Base-by-base conservation (phyloP, 2,797 vertebrate species). In the Pterois miles region DNA sequence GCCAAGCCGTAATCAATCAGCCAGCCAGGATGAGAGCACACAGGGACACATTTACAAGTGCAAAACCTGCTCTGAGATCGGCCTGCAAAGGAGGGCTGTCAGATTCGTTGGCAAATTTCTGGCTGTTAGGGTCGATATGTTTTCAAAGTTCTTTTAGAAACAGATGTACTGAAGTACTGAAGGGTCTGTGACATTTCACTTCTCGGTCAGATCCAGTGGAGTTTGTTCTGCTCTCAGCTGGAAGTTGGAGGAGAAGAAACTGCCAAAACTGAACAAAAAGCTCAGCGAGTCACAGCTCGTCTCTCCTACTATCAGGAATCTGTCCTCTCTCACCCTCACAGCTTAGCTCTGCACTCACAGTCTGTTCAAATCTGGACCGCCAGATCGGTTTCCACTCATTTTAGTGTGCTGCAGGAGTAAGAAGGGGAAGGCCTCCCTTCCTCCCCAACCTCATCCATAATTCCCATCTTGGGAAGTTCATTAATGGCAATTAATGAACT, bases 391-490 rank as follows among this genome's bases (percentile, higher is more conserved):
- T 66, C 52, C 34, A 34, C 36, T 33, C 14, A n/a, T n/a, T n/a
- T n/a, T n/a, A n/a, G n/a, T n/a, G n/a, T n/a, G n/a, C n/a, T n/a
- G n/a, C 8, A 50, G 46, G 74, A 70, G 53, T 43, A 36, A 65
- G 65, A 33, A 27, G 36, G 70, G 65, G 64, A 82, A 87, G 77
- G 65, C 73, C 65, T 89, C 84, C 80, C 87, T 75, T 69, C 31
- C 29, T 90, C 90, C 85, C 77, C 29, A 8, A 29, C 77, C 87
- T 86, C 88, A 89, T 93, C 74, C 58, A 86, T 85, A 84, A 90
- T 91, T 82, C 73, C 52, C 52, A 65, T 74, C 69, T 77, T 80
- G 40, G 54, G 69, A 84, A 83, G 81, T 87, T 87, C 80, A 88
- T 90, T 88, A 89, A 85, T 71, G 74, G 72, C 59, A 50, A n/a